Evolutionary conservation across 2,888 invertebrate genomes (phyloP), one percentile per base, ranked within the genome.

Genomic region (Caenorhabditis japonica): DNA sequence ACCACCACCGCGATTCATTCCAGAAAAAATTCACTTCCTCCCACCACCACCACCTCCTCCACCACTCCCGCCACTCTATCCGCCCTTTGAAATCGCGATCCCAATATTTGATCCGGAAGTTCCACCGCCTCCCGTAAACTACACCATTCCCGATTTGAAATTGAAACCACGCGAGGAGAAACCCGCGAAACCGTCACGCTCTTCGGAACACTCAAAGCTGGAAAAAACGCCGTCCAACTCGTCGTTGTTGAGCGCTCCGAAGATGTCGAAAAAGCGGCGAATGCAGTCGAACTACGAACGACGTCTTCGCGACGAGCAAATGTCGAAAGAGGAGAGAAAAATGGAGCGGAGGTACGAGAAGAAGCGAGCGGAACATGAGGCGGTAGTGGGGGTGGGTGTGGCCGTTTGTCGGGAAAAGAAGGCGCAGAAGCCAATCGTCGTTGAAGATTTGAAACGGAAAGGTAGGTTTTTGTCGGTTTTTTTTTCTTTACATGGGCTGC

Each of bases 211-310:
- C 4, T n/a, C n/a, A n/a, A n/a, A n/a, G 3, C 41, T 19, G 41
- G 58, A 46, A 34, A 59, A 49, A 25, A 27, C 59, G 13, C 39
- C 49, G 1, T 39, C 49, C 1, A 59, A 21, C 12, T 0, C 36
- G 10, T 44, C 59, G 23, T 19, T 36, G 13, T 8, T 13, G 7
- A n/a, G n/a, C n/a, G 33, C 34, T 5, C 51, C 61, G 27, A 52
- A 52, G 44, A 61, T 51, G 61, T n/a, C 62, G 17, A 36, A 23
- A 15, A 64, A 64, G n/a, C 55, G 64, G 1, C 4, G 27, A 33
- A 53, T 52, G 53, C 53, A 46, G n/a, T 34, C 53, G 41, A 64
- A 56, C 4, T 56, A 64, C 21, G 64, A 64, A 33, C 46, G 36
- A 39, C 51, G 68, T 0, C 58, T 59, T 13, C 44, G 64, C 13